A percentile compares a stretch with the other conserved stretches of the same genome.
Evolutionary conservation across 1,140 invertebrate genomes (phyloP).

Genomic region (Drosophila truncata): DNA sequence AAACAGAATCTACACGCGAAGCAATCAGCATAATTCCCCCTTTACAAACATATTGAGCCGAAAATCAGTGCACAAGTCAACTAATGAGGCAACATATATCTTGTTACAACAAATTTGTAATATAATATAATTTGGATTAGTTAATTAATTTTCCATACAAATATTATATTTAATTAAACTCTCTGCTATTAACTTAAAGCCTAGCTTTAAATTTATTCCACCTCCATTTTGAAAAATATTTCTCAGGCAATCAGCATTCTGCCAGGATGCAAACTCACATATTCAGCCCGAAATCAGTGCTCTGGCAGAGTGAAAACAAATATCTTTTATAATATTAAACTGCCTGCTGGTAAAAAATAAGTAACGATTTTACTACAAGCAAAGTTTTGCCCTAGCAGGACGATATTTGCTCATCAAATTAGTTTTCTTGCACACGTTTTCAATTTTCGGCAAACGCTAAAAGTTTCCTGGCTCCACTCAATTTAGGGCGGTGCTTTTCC

Average conservation of each 20-base stretch:
- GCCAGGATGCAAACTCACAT: neutral
- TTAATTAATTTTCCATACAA: neutral
- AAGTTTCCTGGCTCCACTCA: constrained; percentile 56
- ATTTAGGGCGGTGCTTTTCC: constrained; percentile 12
- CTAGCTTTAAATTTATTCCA: neutral
- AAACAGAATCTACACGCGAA: constrained; percentile 52
- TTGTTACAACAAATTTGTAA: neutral
- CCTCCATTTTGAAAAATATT: neutral
- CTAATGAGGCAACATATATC: neutral
- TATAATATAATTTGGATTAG: neutral
- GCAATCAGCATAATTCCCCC: constrained; percentile 52
- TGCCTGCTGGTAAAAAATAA: constrained; percentile 15
- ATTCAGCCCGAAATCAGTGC: constrained; percentile 5
- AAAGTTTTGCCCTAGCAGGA: constrained; percentile 16
- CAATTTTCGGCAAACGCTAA: constrained; percentile 70
- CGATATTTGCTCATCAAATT: constrained; percentile 76
- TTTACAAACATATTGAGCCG: constrained; percentile 30
- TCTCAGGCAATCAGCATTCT: constrained; percentile 3
- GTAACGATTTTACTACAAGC: constrained; percentile 36
- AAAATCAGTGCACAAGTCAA: constrained; percentile 43
- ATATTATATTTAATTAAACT: neutral
- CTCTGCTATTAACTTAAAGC: neutral
- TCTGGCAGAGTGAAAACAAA: constrained; percentile 25
- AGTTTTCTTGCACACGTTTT: constrained; percentile 77
- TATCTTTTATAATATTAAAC: constrained; percentile 35